phyloP scores from a whole-genome alignment of 1,140 invertebrate genomes.

The Mizuhopecten yessoensis region DNA sequence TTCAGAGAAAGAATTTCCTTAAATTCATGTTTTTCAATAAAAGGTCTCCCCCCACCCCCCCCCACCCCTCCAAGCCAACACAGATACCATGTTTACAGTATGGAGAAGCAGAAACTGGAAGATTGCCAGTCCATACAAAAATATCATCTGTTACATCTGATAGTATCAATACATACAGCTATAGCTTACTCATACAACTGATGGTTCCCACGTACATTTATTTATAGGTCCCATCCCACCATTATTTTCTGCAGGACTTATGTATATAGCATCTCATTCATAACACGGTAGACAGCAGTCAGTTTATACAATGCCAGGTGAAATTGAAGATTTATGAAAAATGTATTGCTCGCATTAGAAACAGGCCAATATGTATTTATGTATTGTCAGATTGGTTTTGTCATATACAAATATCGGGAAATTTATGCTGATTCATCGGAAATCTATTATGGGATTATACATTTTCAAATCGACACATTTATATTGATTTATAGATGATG shows the following conservation, averaged over 20 bases:
- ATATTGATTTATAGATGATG: too few species aligned
- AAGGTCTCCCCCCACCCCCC: too few species aligned
- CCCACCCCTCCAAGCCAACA: too few species aligned
- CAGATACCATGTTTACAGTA: slow-evolving; percentile 2
- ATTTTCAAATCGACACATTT: too few species aligned
- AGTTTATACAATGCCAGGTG: background rate
- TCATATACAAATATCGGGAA: slow-evolving; percentile 25
- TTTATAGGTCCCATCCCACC: background rate
- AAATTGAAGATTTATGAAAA: slow-evolving; percentile 36
- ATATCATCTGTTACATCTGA: background rate
- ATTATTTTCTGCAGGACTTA: background rate
- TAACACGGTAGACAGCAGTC: background rate
- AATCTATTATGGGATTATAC: background rate
- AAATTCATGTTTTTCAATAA: too few species aligned
- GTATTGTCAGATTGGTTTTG: background rate
- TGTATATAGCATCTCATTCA: background rate
- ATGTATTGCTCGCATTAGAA: background rate
- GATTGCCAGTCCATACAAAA: background rate
- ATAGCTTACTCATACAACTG: background rate
- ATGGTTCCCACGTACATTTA: background rate
- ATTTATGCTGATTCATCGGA: slow-evolving; percentile 29
- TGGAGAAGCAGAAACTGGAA: background rate
- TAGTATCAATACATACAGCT: background rate
- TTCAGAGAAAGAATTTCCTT: too few species aligned
- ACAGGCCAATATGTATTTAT: background rate